Evolutionary conservation across 2,113 vertebrate species (phyloP).

Genomic region (Boleophthalmus pectinirostris): DNA sequence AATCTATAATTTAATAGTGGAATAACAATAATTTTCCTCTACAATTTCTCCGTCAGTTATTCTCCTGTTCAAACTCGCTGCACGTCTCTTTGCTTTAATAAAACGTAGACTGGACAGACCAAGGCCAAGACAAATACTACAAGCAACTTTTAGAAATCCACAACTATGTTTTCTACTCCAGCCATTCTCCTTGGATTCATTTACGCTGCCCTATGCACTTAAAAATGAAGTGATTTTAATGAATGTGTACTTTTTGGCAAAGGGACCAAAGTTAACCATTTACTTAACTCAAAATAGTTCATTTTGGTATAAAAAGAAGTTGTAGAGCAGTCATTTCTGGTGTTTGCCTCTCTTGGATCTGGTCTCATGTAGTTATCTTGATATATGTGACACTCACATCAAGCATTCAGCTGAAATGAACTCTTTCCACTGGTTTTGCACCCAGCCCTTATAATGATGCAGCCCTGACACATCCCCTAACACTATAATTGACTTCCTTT

Average conservation of each 20-base stretch:
- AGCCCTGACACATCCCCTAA: slow-evolving; percentile 35
- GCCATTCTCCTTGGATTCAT: slow-evolving; percentile 33
- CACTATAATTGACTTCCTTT: slow-evolving; percentile 24
- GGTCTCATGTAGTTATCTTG: background rate
- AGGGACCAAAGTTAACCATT: background rate
- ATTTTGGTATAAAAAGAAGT: background rate
- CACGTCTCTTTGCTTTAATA: slow-evolving; percentile 54
- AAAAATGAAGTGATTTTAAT: slow-evolving; percentile 14
- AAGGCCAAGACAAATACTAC: slow-evolving; percentile 62
- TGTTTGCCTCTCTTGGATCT: background rate
- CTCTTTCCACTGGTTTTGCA: slow-evolving; percentile 26
- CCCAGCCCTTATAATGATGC: slow-evolving; percentile 16
- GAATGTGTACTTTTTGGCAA: slow-evolving; percentile 5
- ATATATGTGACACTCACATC: background rate
- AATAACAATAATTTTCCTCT: slow-evolving; percentile 76
- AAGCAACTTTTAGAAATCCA: slow-evolving; percentile 62
- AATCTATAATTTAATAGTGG: slow-evolving; percentile 77
- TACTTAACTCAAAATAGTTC: background rate
- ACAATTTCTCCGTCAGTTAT: slow-evolving; percentile 73
- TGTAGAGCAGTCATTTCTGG: background rate
- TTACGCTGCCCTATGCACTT: slow-evolving; percentile 38
- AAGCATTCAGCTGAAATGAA: slow-evolving; percentile 4
- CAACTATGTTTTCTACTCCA: slow-evolving; percentile 54
- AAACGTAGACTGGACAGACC: slow-evolving; percentile 39
- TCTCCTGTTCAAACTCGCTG: slow-evolving; percentile 46